Evolutionary conservation across 2,113 vertebrate genomes (phyloP).

Genomic region (Hirundichthys speculiger): DNA sequence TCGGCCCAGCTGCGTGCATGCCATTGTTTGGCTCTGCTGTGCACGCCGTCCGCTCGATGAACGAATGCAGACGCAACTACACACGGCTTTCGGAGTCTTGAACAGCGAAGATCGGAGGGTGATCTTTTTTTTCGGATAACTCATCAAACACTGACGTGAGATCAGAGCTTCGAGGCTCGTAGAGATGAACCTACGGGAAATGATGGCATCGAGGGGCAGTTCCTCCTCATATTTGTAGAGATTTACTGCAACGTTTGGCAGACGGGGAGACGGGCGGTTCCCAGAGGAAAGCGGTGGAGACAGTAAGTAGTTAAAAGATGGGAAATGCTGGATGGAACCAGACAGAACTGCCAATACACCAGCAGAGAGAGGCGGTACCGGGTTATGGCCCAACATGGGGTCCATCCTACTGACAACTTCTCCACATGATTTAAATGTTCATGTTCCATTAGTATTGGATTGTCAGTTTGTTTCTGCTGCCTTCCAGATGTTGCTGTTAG

Average conservation of each 20-base stretch:
- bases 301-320: neutral
- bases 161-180: neutral
- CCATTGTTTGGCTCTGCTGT: slow-evolving; percentile 42
- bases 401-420: no score
- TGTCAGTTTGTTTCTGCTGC: neutral
- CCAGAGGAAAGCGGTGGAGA: neutral
- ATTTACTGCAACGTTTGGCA: neutral
- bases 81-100: neutral
- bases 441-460: neutral
- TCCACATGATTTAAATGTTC: no score
- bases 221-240: slow-evolving; percentile 3
- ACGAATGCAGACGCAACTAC: neutral
- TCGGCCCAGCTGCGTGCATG: slow-evolving; percentile 29
- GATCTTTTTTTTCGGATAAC: no score
- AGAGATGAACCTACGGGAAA: neutral
- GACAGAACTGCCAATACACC: no score
- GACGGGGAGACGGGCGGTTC: neutral
- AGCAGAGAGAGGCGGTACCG: no score
- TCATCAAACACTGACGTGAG: neutral
- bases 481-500: no score
- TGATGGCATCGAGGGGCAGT: neutral
- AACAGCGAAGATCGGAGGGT: neutral
- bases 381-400: no score
- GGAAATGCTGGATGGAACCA: neutral
- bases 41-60: slow-evolving; percentile 11